Evolutionary conservation across 2,888 invertebrate genomes (phyloP).

Genomic region (Artemia sp.): DNA sequence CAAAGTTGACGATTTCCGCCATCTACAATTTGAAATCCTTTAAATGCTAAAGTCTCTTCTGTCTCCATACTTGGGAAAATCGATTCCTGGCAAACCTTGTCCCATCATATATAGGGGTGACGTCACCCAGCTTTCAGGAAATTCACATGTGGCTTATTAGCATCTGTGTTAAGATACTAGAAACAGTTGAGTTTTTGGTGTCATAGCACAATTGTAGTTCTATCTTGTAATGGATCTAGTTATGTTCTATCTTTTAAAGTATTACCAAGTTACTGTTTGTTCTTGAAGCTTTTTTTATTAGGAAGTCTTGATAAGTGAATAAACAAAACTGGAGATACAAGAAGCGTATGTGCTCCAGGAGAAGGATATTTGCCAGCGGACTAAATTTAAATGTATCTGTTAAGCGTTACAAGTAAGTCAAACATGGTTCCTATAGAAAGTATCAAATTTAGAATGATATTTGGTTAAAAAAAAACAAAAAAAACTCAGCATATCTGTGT

Average conservation of each 20-base stretch:
- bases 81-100: slow-evolving; percentile 11
- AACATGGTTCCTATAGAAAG: not conserved
- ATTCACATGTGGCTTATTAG: slow-evolving; percentile 3
- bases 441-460: not conserved
- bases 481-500: not conserved
- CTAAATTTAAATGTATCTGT: not conserved
- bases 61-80: slow-evolving; percentile 11
- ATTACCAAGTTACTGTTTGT: not conserved
- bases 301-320: too few species aligned
- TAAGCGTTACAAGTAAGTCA: slow-evolving; percentile 1
- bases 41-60: too few species aligned
- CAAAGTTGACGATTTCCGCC: too few species aligned
- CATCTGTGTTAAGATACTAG: not conserved
- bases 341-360: not conserved
- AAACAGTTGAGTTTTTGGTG: not conserved
- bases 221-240: too few species aligned
- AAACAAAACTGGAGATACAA: too few species aligned
- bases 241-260: not conserved
- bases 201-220: not conserved
- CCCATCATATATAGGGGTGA: not conserved
- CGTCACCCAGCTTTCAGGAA: not conserved
- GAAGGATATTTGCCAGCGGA: not conserved
- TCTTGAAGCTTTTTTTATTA: too few species aligned
- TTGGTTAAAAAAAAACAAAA: not conserved
- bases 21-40: too few species aligned